These are phyloP conservation scores for Muraenolepis orangiensis DNA, from an alignment of 2,797 vertebrate species.

Conservation along the genomic window DNA sequence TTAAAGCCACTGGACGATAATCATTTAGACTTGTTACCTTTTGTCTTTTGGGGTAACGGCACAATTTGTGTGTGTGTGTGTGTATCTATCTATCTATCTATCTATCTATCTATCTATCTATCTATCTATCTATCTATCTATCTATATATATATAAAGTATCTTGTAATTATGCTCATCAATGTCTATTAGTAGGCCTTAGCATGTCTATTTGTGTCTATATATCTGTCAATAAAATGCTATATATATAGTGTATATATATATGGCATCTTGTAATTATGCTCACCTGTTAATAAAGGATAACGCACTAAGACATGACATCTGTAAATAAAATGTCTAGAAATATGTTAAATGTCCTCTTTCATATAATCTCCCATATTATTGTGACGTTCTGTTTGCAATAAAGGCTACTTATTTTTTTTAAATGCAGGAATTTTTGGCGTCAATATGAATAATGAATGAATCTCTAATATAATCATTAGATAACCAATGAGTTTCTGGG, in stretches of 20 bases:
- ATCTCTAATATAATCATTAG: not conserved
- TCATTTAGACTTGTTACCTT: no score
- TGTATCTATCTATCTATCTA: no score
- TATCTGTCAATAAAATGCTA: no score
- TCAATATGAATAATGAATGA: not conserved
- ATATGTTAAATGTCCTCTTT: not conserved
- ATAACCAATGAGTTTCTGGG: not conserved
- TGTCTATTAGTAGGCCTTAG: not conserved
- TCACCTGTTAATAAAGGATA: not conserved
- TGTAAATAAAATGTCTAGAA: not conserved
- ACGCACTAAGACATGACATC: not conserved
- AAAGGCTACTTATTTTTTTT: not conserved
- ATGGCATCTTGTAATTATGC: not conserved
- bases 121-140: no score
- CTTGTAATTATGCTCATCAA: not conserved
- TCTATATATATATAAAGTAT: not conserved
- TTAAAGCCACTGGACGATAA: no score
- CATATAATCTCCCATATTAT: not conserved
- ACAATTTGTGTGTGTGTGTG: no score
- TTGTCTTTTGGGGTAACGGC: no score
- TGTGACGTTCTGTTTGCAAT: not conserved
- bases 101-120: no score
- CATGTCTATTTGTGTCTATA: no score
- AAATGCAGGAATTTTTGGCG: not conserved
- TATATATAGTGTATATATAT: not conserved